Base-by-base conservation (phyloP, 2,113 vertebrate genomes). In the Xiphorhynchus elegans region DNA sequence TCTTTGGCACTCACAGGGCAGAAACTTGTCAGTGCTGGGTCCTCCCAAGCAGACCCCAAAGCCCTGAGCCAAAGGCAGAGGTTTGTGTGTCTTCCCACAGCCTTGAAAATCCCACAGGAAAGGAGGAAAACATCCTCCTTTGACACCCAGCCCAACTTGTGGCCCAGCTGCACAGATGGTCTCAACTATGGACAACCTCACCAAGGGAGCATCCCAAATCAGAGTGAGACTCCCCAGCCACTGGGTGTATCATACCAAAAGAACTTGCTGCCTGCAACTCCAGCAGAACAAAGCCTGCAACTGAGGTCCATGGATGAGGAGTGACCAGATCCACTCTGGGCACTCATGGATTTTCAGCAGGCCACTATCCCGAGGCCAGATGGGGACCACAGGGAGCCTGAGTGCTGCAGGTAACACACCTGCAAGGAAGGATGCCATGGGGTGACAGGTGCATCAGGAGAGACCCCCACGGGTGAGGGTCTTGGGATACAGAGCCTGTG, bases 281-380 rank as follows among this genome's bases (percentile, higher is more conserved):
- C 62, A 6, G 6, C 0, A 11, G 5, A 31, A 17, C 37, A 26
- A 49, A 28, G 28, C 14, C 33, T 35, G 13, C 14, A 59, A 0
- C 25, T 2, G 55, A 80, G 44, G 40, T 37, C 64, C 20, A 4
- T 7, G 15, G 17, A 16, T 10, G 17, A 17, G 6, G 11, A 8
- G 7, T 19, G 31, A 64, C 14, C 42, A 31, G 6, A 5, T 59
- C 66, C 17, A 31, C 46, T 6, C n/a, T 9, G 28, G 17, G 4
- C 16, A 47, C 1, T 1, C n/a, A 14, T 0, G 1, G 39, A 16
- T 49, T 67, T 59, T 63, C 26, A 63, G 29, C 25, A 37, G 47
- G 21, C 20, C 13, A 79, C n/a, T 20, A 2, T 12, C 10, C 44
- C 0, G 0, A 33, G 62, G 56, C 18, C 25, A 39, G 9, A 5